A percentile compares a stretch with the other conserved stretches of the same genome.
Evolutionary conservation across 1,140 invertebrate genomes (phyloP).

Genomic region (Ruditapes philippinarum): DNA sequence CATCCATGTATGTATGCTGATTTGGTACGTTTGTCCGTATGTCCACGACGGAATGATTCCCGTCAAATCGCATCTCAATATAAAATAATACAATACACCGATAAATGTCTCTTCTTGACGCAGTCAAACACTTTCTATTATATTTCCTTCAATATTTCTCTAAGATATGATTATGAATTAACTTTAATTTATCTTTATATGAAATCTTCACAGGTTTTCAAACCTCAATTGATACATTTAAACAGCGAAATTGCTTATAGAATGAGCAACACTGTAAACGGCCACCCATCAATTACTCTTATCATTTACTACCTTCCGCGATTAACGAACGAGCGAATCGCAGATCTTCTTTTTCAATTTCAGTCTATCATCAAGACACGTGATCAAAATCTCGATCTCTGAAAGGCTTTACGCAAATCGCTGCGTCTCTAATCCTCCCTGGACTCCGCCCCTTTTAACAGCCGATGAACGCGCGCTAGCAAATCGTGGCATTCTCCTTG

Average conservation of each 20-base stretch:
- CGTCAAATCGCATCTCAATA: conserved; percentile 60
- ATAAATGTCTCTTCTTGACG: background rate
- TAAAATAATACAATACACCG: background rate
- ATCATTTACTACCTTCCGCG: background rate
- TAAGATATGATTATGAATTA: conserved; percentile 18
- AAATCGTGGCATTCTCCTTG: conserved; percentile 7
- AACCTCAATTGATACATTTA: conserved; percentile 56
- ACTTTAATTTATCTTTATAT: background rate
- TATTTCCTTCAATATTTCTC: background rate
- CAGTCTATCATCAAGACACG: background rate
- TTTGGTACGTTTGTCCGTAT: conserved; percentile 33
- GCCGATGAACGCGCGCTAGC: background rate
- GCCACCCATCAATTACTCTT: conserved; percentile 44
- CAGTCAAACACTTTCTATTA: background rate
- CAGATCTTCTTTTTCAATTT: conserved; percentile 1
- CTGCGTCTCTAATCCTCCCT: background rate
- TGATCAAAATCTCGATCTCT: background rate
- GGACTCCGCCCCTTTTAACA: background rate
- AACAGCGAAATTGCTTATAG: background rate
- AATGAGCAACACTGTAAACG: conserved; percentile 9
- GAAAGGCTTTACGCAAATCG: background rate
- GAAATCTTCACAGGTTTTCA: conserved; percentile 32
- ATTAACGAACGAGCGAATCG: conserved; percentile 13
- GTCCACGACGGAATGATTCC: background rate
- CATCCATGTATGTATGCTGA: conserved; percentile 38